Evolutionary conservation across 1,140 invertebrate species (phyloP).

Genomic region (Lepidostoma basale): DNA sequence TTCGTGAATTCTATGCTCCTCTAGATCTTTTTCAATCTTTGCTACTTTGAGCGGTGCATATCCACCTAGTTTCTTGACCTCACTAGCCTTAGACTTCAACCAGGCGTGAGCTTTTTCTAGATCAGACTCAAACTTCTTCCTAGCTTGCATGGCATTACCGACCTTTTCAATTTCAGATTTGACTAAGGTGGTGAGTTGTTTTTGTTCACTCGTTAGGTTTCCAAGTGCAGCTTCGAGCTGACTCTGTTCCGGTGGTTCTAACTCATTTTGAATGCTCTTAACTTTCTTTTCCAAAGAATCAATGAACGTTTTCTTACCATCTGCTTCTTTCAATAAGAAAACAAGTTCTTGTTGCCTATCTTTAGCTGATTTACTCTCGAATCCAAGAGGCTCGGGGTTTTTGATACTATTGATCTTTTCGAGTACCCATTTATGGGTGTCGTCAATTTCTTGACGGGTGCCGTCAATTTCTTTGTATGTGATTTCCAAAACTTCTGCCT

Average conservation of each 20-base stretch:
- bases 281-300: slow-evolving; percentile 83
- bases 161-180: slow-evolving; percentile 76
- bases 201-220: slow-evolving; percentile 72
- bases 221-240: slow-evolving; percentile 71
- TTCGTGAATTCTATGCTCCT: slow-evolving; percentile 74
- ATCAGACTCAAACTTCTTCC: slow-evolving; percentile 78
- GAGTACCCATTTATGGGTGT: slow-evolving; percentile 80
- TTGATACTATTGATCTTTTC: slow-evolving; percentile 73
- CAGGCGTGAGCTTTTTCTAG: slow-evolving; percentile 78
- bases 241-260: slow-evolving; percentile 79
- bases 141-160: slow-evolving; percentile 67
- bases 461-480: slow-evolving; percentile 81
- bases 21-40: slow-evolving; percentile 79
- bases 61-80: slow-evolving; percentile 76
- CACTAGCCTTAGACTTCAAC: slow-evolving; percentile 77
- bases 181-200: slow-evolving; percentile 72
- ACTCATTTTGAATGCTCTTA: slow-evolving; percentile 80
- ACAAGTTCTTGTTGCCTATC: slow-evolving; percentile 73
- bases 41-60: slow-evolving; percentile 74
- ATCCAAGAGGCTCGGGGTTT: slow-evolving; percentile 72
- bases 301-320: slow-evolving; percentile 81
- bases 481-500: slow-evolving; percentile 79
- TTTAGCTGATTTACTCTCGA: slow-evolving; percentile 75
- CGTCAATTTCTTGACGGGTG: slow-evolving; percentile 74
- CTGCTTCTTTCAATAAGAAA: slow-evolving; percentile 80